phyloP scores from a whole-genome alignment of 2,797 vertebrate genomes.

The Limosa lapponica region DNA sequence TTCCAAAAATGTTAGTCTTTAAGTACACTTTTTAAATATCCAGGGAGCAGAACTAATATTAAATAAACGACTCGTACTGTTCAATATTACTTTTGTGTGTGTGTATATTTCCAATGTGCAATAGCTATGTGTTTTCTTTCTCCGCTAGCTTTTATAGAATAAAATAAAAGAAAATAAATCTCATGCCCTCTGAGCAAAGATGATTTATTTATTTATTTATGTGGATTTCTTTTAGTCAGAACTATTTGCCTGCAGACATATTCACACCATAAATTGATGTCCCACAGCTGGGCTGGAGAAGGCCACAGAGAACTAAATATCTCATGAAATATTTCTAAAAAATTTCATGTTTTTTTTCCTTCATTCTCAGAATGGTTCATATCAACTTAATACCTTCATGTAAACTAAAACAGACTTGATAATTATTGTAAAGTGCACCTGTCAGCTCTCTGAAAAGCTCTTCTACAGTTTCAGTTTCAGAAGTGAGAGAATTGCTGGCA shows the following conservation, averaged over 20 bases:
- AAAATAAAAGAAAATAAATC: background rate
- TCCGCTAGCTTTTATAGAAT: background rate
- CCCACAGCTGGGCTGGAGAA: background rate
- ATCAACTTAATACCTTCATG: background rate
- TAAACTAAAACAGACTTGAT: background rate
- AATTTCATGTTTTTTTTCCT: background rate
- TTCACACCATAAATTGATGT: background rate
- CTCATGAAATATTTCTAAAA: background rate
- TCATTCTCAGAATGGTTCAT: background rate
- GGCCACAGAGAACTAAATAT: background rate
- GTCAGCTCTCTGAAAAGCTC: background rate
- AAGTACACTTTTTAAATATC: background rate
- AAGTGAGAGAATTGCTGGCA: background rate
- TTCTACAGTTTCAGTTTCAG: background rate
- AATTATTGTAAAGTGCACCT: background rate
- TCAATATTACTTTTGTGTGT: background rate
- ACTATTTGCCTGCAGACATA: background rate
- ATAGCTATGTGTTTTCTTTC: background rate
- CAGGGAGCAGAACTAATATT: background rate
- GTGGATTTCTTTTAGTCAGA: background rate
- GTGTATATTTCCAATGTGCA: background rate
- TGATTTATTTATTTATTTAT: background rate
- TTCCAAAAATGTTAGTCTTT: background rate
- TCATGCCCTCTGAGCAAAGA: background rate
- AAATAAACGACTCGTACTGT: background rate